Evolutionary conservation across 2,113 vertebrate genomes (phyloP), one percentile per base, ranked within the genome.

Genomic region (Menidia beryllina): DNA sequence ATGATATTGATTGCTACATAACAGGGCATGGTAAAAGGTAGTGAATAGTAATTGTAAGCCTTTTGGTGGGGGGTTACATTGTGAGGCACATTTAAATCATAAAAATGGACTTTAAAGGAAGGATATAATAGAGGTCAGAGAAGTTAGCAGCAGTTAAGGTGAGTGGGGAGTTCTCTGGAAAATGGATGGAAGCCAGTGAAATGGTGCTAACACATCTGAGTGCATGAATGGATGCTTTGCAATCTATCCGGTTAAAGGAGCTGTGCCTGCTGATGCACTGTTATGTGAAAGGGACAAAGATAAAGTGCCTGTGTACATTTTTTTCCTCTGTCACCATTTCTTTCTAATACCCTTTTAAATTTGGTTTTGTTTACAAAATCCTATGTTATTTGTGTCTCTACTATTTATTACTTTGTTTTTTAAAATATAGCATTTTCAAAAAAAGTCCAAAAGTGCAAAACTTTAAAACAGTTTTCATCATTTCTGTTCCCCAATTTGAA

Each of bases 181-280:
- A 55, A 55, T 48, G 5, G 47, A 13, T 72, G 34, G 17, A 57
- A 64, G 38, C 17, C 1, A 20, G 19, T 13, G 26, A 74, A 36
- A 47, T 66, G 2, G 58, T 20, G 21, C 1, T 51, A 58, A 59
- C 24, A 24, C 47, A 41, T 19, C 6, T 48, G 20, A 9, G 51
- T 65, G 63, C 48, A 48, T 61, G 48, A 56, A 66, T 75, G 80
- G 71, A 78, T 91, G 77, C 79, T 79, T 89, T 76, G 73, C 70
- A 81, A 70, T 79, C 77, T 61, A 57, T 83, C 74, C 69, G 77
- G 87, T 87, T 76, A 77, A 81, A 79, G 63, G 61, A 85, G 68
- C 59, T 63, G 53, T 53, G 68, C 19, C 54, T 21, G 45, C 65
- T 79, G 56, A 86, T 57, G 4, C 71, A 57, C 38, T 11, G 17